A percentile compares a stretch with the other conserved stretches of the same genome.
Conservation (phyloP, 2,797 vertebrate species). For the Danio kyathit region DNA sequence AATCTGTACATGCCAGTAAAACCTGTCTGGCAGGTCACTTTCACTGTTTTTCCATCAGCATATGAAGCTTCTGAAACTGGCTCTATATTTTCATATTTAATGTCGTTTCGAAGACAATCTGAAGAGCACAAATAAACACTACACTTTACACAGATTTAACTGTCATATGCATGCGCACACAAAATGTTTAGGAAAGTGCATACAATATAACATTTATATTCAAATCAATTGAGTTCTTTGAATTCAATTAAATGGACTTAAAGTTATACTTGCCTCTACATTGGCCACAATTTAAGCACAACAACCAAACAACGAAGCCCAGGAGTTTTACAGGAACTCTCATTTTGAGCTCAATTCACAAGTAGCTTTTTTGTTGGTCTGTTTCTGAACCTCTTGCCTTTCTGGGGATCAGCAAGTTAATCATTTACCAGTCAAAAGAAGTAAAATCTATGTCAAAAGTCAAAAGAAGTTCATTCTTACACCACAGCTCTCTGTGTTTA, state of each 20-base stretch:
- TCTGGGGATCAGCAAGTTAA: slow-evolving; percentile 43
- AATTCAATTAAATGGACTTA: background rate
- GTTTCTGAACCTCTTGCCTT: slow-evolving; percentile 9
- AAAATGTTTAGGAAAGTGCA: background rate
- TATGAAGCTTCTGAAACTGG: slow-evolving; percentile 37
- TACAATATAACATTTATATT: background rate
- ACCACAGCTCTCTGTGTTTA: slow-evolving; percentile 10
- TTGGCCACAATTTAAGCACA: slow-evolving; percentile 57
- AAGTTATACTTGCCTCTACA: slow-evolving; percentile 64
- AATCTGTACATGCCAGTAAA: slow-evolving; percentile 70
- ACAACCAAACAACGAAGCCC: slow-evolving; percentile 62
- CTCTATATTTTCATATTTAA: slow-evolving; percentile 47
- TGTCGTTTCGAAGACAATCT: rapidly evolving
- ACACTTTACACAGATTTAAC: background rate
- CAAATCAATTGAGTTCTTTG: too few relatives aligned
- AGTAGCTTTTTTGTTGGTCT: background rate
- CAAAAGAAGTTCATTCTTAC: background rate
- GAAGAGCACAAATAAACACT: background rate
- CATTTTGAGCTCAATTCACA: slow-evolving; percentile 37
- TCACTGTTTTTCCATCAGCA: background rate
- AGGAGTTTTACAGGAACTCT: slow-evolving; percentile 24
- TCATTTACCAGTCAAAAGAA: slow-evolving; percentile 46
- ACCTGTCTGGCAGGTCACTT: slow-evolving; percentile 69
- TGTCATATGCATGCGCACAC: background rate
- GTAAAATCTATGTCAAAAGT: too few relatives aligned